Base-by-base conservation (phyloP, 1,140 invertebrate genomes). In the Scaptomyza graminum region DNA sequence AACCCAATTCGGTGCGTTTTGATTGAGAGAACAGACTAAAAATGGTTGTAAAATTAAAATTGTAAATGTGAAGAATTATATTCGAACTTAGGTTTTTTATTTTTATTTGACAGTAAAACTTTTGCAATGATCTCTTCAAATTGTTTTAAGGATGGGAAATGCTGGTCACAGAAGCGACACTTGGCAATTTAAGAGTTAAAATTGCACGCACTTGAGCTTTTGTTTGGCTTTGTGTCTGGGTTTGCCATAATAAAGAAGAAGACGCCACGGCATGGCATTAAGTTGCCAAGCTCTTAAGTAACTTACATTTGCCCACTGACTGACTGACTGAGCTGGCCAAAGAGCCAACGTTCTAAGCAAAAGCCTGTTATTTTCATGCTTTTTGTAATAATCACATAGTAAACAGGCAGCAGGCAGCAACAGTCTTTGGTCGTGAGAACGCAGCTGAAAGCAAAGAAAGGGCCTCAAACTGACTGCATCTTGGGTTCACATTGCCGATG, bases 381-480 rank as follows among this genome's bases (percentile, higher is more conserved):
- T 62, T 80, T 76, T 82, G 83, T 87, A 87, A 87, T 87, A 88
- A 87, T 87, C 83, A 79, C 83, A 88, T 71, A 88, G 82, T 72
- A 82, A 88, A 88, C 82, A 88, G 82, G 69, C 82, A 87, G 46
- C 28, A 44, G 65, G 12, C 51, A 31, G 28, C 28, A 31, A 31
- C 28, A 16, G 60, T 11, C 43, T 67, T 43, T 66, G 43, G 55
- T n/a, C 79, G 79, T 84, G 80, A 75, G 81, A 77, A 83, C 73
- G 75, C 70, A 78, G 37, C 74, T 70, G 77, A 80, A 76, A 80
- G 67, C 57, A 84, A 84, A 74, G 77, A 74, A 70, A 78, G 77
- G 78, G 81, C 69, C 74, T 67, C 75, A 55, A 66, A 62, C 75
- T 70, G 78, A 79, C 63, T 68, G 76, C 72, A 13, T 52, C 64